These are phyloP conservation scores for Ailurus styani DNA, from an alignment of 2,113 vertebrate genomes.

Conservation along the genomic window DNA sequence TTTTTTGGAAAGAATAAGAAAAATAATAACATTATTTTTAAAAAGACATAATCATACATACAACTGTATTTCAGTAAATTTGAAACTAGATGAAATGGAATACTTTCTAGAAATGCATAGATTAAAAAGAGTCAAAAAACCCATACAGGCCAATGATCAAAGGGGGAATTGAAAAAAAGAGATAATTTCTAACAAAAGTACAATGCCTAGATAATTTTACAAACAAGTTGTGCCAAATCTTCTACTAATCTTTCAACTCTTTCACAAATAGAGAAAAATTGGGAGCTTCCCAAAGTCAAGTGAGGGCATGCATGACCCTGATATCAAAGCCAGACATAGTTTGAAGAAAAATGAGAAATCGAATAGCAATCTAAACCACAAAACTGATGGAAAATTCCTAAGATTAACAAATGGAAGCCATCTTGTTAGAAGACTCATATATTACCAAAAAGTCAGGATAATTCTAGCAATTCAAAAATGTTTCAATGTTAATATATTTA, in stretches of 20 bases:
- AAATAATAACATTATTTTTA: not conserved
- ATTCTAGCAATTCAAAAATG: not conserved
- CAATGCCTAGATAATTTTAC: not conserved
- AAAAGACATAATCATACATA: not conserved
- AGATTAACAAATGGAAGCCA: not conserved
- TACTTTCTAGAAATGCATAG: not conserved
- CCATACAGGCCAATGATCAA: not conserved
- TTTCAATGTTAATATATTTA: not conserved
- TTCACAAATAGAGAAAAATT: slow-evolving; percentile 20
- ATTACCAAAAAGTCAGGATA: not conserved
- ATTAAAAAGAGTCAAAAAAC: not conserved
- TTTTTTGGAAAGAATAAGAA: not conserved
- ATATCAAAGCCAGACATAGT: not conserved
- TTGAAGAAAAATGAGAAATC: not conserved
- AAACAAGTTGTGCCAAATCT: not conserved
- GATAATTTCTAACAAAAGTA: not conserved
- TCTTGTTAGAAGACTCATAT: not conserved
- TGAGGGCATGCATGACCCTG: not conserved
- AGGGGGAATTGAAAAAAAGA: not conserved
- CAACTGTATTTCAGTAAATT: not conserved
- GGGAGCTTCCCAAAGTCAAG: not conserved
- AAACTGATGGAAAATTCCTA: not conserved
- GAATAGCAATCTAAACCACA: not conserved
- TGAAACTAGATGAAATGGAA: not conserved
- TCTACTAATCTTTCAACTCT: not conserved